Evolutionary conservation across 2,113 vertebrate species (phyloP), one percentile per base, ranked within the genome.

Genomic region (Poecile atricapillus): DNA sequence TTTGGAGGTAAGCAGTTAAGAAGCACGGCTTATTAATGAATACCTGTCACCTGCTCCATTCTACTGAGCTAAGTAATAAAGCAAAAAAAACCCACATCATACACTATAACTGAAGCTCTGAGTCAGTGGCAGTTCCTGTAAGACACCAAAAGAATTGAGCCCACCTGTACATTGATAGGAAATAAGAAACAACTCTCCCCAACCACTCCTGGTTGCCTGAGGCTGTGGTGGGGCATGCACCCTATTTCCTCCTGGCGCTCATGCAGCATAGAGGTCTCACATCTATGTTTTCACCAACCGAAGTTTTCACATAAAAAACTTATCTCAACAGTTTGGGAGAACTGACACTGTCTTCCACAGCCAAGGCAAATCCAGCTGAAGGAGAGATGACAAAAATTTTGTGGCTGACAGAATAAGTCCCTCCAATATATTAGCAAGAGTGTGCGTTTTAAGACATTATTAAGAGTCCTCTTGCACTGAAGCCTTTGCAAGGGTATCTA

Each of bases 241-340:
- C 37, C 12, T 2, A 0, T 41, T 22, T 63, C 50, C n/a, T 71
- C 52, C 65, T 31, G 39, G n/a, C 0, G 0, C 27, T 28, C 33
- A 21, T 0, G 0, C 1, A 18, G 49, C 53, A 83, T 4, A 37
- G 58, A 80, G 15, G 23, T 49, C 63, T 73, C 30, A 7, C 19
- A 44, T 63, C 50, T 90, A n/a, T n/a, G n/a, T n/a, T n/a, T n/a
- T n/a, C n/a, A n/a, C 10, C 52, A 84, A 24, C 4, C 31, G 2
- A 73, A 21, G 11, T 11, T 30, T 78, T 70, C 35, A 44, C 50
- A 18, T 14, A 28, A 73, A 76, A 76, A 86, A 47, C 24, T 62
- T 30, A 65, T 19, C 64, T 59, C 0, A 0, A 30, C 1, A 27
- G 37, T 44, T 77, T 46, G 21, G 56, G 30, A 77, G 35, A 35